A percentile compares a stretch with the other conserved stretches of the same genome.
These are phyloP conservation scores for Ceratosolen fusciceps DNA, from an alignment of 1,140 invertebrate genomes.

Conservation along the genomic window DNA sequence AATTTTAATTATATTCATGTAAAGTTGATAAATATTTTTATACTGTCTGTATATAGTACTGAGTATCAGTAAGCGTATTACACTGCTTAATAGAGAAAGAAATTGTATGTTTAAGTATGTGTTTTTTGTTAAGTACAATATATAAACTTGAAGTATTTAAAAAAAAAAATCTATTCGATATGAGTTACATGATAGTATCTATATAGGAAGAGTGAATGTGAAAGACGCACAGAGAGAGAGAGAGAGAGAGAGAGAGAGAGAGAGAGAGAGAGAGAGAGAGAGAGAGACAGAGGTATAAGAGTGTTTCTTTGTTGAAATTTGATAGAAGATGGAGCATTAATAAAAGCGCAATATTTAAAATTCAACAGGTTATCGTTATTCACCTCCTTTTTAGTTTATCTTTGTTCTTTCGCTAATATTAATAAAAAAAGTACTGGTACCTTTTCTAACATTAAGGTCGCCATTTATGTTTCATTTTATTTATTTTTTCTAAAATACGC, in stretches of 20 bases:
- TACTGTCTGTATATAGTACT: too few species aligned
- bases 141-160: too few species aligned
- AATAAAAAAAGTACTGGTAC: background rate
- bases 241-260: background rate
- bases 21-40: too few species aligned
- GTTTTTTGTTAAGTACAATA: too few species aligned
- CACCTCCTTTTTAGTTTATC: background rate
- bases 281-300: background rate
- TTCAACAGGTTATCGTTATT: conserved; percentile 58
- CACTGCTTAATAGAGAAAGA: too few species aligned
- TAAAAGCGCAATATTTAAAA: conserved; percentile 61
- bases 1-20: too few species aligned
- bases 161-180: too few species aligned
- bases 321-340: conserved; percentile 50
- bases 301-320: too few species aligned
- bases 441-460: conserved; percentile 35
- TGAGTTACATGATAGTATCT: too few species aligned
- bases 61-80: too few species aligned
- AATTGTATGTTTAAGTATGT: too few species aligned
- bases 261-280: conserved; percentile 1
- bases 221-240: background rate
- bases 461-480: conserved; percentile 2
- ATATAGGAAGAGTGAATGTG: too few species aligned
- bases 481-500: conserved; percentile 29
- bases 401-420: background rate